Percentiles rank a stretch among this genome's conserved stretches.
Conservation (phyloP, 2,113 vertebrate genomes). For the Aspidoscelis tigris region DNA sequence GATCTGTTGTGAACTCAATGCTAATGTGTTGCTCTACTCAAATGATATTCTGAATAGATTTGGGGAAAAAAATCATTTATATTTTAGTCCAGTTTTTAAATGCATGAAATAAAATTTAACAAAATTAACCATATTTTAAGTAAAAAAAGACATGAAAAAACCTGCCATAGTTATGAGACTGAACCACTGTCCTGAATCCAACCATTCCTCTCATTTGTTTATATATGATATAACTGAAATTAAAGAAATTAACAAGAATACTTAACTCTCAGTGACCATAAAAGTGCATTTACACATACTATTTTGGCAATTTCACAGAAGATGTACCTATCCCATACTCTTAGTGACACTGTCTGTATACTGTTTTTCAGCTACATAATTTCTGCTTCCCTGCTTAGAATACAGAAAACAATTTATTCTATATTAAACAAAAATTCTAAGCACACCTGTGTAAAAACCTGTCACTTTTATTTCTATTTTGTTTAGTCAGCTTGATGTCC, state of each 20-base stretch:
- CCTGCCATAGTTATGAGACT: neutral
- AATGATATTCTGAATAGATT: constrained; percentile 77
- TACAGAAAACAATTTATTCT: neutral
- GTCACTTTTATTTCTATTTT: neutral
- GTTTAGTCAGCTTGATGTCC: no score
- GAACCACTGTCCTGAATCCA: constrained; percentile 29
- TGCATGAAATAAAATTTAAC: constrained; percentile 77
- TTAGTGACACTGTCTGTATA: neutral
- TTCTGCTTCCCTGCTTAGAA: neutral
- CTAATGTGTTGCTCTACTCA: constrained; percentile 80
- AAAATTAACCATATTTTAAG: constrained; percentile 73
- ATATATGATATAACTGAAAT: constrained; percentile 29
- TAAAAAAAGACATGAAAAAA: constrained; percentile 43
- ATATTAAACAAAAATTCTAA: constrained; percentile 1
- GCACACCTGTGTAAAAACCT: neutral
- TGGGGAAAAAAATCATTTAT: constrained; percentile 73
- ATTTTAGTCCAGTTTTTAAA: constrained; percentile 76
- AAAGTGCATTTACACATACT: neutral
- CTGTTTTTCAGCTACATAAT: neutral
- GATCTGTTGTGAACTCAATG: constrained; percentile 83
- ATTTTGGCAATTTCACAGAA: neutral
- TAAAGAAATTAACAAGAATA: accelerated
- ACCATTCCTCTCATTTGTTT: constrained; percentile 53
- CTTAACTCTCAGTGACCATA: neutral
- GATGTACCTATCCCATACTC: neutral